These are phyloP conservation scores for Palaemon carinicauda DNA, from an alignment of 1,140 invertebrate genomes.

Conservation along the genomic window DNA sequence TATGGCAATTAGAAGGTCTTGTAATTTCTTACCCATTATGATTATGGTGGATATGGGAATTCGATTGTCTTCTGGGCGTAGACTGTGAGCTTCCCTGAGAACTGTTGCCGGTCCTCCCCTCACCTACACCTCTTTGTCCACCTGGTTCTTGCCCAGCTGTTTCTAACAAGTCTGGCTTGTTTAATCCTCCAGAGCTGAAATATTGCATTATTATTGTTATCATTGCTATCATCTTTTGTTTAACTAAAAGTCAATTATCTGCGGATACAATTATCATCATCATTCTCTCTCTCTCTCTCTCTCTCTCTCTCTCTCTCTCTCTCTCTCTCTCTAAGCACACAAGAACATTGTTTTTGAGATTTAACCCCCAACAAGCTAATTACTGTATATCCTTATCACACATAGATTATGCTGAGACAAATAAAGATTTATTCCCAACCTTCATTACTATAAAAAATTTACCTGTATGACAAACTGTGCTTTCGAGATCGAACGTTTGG, in stretches of 20 bases:
- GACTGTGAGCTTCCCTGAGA: conserved; percentile 29
- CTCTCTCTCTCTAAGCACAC: not conserved
- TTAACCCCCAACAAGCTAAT: too few species aligned
- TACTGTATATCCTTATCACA: too few species aligned
- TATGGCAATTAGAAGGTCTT: too few species aligned
- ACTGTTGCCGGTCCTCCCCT: not conserved
- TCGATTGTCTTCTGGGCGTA: not conserved
- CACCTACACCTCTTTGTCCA: not conserved
- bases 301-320: too few species aligned
- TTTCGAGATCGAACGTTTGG: conserved; percentile 54
- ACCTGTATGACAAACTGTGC: conserved; percentile 61
- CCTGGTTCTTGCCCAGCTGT: conserved; percentile 38
- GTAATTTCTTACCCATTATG: not conserved
- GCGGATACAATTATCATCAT: too few species aligned
- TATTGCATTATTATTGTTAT: too few species aligned
- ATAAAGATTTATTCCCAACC: not conserved
- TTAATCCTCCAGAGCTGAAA: conserved; percentile 35
- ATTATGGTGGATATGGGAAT: conserved; percentile 3
- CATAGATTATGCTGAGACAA: not conserved
- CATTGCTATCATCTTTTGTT: too few species aligned
- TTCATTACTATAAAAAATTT: not conserved
- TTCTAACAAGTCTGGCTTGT: conserved; percentile 60
- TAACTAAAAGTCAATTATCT: too few species aligned
- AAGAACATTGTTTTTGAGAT: too few species aligned
- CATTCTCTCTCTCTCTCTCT: not conserved